These are phyloP conservation scores for Sinodicranocentrus sp. DNA, from an alignment of 2,888 invertebrate species.

Conservation along the genomic window DNA sequence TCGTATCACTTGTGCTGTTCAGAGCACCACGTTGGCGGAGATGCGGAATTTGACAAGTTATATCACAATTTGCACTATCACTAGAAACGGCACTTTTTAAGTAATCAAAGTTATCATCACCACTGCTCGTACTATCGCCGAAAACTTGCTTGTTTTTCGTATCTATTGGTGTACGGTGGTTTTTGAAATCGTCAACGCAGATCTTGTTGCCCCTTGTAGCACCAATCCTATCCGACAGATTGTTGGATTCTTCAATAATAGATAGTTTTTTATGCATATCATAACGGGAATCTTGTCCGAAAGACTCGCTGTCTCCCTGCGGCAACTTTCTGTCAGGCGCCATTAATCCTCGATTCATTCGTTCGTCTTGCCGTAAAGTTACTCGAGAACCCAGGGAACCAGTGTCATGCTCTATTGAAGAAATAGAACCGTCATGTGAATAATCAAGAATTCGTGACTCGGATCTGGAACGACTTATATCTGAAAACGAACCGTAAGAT, in stretches of 20 bases:
- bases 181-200: too few relatives aligned
- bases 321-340: conserved; percentile 1
- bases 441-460: conserved; percentile 57
- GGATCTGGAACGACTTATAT: conserved; percentile 49
- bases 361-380: conserved; percentile 22
- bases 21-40: neutral
- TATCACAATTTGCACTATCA: conserved; percentile 61
- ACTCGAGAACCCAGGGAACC: conserved; percentile 46
- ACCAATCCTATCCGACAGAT: conserved; percentile 39
- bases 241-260: conserved; percentile 62
- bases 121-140: too few relatives aligned
- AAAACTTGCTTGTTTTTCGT: too few relatives aligned
- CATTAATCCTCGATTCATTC: neutral
- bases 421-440: conserved; percentile 36
- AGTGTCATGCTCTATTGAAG: conserved; percentile 55
- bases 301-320: neutral
- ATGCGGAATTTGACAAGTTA: conserved; percentile 10
- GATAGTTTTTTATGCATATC: conserved; percentile 49
- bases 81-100: conserved; percentile 33
- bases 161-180: too few relatives aligned
- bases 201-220: too few relatives aligned
- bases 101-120: neutral
- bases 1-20: neutral
- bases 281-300: conserved; percentile 20
- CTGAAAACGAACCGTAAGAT: conserved; percentile 50